Conservation (phyloP, 2,888 invertebrate species). For the Epirrhoe tristata region DNA sequence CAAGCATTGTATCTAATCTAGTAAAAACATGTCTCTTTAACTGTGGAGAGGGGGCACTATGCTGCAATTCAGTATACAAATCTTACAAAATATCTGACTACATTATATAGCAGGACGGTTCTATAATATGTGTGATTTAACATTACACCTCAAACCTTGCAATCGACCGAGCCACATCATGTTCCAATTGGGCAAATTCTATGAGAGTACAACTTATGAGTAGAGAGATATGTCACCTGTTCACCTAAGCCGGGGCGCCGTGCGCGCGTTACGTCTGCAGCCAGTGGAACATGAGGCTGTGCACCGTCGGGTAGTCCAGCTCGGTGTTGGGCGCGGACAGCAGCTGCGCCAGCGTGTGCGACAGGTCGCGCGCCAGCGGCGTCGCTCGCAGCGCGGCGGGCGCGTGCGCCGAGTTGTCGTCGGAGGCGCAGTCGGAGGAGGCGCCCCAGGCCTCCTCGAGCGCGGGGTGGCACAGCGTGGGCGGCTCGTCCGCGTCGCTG, state of each 20-base stretch:
- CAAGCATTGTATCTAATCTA: not conserved
- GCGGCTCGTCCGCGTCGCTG: slow-evolving; percentile 78
- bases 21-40: not conserved
- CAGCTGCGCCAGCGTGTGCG: slow-evolving; percentile 68
- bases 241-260: slow-evolving; percentile 43
- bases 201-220: slow-evolving; percentile 30
- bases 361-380: slow-evolving; percentile 55
- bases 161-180: slow-evolving; percentile 68
- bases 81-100: slow-evolving; percentile 34
- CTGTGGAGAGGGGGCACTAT: slow-evolving; percentile 7
- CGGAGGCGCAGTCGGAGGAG: slow-evolving; percentile 74
- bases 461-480: slow-evolving; percentile 74
- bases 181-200: slow-evolving; percentile 24
- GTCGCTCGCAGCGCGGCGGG: slow-evolving; percentile 63
- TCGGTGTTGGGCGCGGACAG: slow-evolving; percentile 77
- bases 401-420: slow-evolving; percentile 78
- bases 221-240: slow-evolving; percentile 46
- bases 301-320: slow-evolving; percentile 79
- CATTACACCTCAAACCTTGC: slow-evolving; percentile 52
- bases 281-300: slow-evolving; percentile 84
- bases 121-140: slow-evolving; percentile 58
- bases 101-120: slow-evolving; percentile 77
- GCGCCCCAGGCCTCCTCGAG: slow-evolving; percentile 56
- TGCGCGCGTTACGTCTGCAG: slow-evolving; percentile 76
- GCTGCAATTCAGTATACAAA: slow-evolving; percentile 29